Evolutionary conservation across 2,797 vertebrate genomes (phyloP).

Genomic region (Acanthurus lineatus): DNA sequence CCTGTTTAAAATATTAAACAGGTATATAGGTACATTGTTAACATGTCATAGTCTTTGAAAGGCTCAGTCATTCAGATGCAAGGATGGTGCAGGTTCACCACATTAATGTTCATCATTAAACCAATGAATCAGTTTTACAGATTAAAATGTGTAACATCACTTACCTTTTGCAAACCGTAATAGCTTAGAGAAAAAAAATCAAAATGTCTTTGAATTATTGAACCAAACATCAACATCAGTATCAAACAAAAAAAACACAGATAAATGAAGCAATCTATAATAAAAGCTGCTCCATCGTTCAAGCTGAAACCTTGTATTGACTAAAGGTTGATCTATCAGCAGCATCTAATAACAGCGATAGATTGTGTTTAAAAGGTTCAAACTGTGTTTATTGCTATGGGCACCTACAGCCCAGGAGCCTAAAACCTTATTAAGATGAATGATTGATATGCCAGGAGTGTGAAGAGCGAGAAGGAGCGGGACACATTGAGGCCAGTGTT

Average conservation of each 20-base stretch:
- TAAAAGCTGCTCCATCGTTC: constrained; percentile 14
- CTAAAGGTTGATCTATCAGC: constrained; percentile 12
- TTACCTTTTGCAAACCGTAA: constrained; percentile 12
- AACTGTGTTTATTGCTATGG: constrained; percentile 49
- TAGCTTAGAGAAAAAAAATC: background rate
- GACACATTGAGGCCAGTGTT: constrained; percentile 39
- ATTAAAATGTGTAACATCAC: background rate
- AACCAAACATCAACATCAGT: background rate
- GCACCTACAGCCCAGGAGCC: constrained; percentile 50
- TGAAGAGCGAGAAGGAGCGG: constrained; percentile 34
- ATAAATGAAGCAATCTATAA: background rate
- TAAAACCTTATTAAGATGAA: constrained; percentile 64
- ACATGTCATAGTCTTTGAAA: too few relatives aligned
- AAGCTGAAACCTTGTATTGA: constrained; percentile 11
- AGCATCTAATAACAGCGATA: constrained; percentile 34
- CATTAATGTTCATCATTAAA: too few relatives aligned
- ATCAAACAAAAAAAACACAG: background rate
- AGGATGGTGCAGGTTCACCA: too few relatives aligned
- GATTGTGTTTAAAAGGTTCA: constrained; percentile 42
- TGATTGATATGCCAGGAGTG: constrained; percentile 66
- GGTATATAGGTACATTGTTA: too few relatives aligned
- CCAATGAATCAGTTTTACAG: background rate
- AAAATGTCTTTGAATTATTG: background rate
- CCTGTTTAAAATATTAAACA: too few relatives aligned
- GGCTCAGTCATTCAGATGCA: too few relatives aligned